These are phyloP conservation scores for Cygnus atratus DNA, from an alignment of 2,113 vertebrate genomes.

Conservation along the genomic window DNA sequence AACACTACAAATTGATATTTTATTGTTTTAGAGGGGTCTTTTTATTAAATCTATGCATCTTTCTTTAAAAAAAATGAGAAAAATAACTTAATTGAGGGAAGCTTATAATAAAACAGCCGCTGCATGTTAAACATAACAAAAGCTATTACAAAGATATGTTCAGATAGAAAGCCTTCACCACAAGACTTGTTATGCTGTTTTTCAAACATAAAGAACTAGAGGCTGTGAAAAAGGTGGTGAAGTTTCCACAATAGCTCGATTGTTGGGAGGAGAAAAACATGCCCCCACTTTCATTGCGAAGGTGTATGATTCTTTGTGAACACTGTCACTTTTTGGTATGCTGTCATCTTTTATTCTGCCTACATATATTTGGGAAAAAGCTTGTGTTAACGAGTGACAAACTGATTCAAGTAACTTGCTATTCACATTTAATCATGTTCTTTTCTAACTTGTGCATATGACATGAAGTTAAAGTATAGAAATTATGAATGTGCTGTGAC, in stretches of 20 bases:
- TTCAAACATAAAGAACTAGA: background rate
- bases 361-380: background rate
- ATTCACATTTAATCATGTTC: background rate
- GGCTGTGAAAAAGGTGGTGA: background rate
- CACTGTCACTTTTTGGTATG: background rate
- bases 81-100: background rate
- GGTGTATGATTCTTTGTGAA: background rate
- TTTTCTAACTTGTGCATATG: background rate
- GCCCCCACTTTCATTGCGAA: background rate
- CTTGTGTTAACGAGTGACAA: background rate
- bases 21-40: background rate
- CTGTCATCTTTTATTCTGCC: conserved; percentile 26
- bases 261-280: conserved; percentile 29
- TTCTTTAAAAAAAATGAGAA: background rate
- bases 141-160: background rate
- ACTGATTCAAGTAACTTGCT: background rate
- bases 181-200: background rate
- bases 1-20: background rate
- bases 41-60: background rate
- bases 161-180: background rate
- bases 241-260: background rate
- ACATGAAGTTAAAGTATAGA: background rate
- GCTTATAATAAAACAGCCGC: background rate
- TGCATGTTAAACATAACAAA: background rate
- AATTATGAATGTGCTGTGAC: background rate